Evolutionary conservation across 30 jellyfish, hydroid and myxozoan genomes (phyloP), one percentile per base, ranked within the genome.

Genomic region (Clytia hemisphaerica): DNA sequence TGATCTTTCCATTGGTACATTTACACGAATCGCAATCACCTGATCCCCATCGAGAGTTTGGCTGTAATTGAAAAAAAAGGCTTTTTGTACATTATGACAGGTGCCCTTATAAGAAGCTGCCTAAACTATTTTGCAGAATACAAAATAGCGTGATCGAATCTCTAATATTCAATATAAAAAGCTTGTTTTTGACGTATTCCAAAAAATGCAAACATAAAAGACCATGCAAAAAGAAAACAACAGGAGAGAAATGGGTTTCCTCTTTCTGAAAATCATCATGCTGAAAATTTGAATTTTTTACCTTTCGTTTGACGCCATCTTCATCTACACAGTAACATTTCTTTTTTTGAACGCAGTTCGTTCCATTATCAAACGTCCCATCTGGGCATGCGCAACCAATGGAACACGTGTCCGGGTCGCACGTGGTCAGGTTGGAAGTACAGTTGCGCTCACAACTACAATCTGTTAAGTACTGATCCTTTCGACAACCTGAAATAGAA

Each of bases 381-480:
- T 9, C 14, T 1, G 87, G 83, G 30, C 87, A 75, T 6, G 38
- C 87, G 33, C 87, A 75, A 9, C 87, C 83, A 6, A 38, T 29
- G 3, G 15, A 35, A 57, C 87, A 75, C 7, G 28, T 58, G 19
- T 63, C 26, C 0, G 61, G 21, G 24, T 30, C 63, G 44, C 83
- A 60, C 7, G 47, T 75, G 37, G 71, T 32, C n/a, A n/a, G n/a
- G n/a, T n/a, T n/a, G n/a, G n/a, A n/a, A n/a, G n/a, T n/a, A n/a
- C n/a, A n/a, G n/a, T n/a, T n/a, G n/a, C n/a, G n/a, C n/a, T n/a
- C n/a, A n/a, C n/a, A n/a, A n/a, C n/a, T n/a, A 44, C 87, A 75
- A 24, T 73, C 40, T 5, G 87, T 14, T 37, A 18, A 6, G 34
- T 55, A 28, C 29, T 53, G 70, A 58, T 53, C 79, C 22, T 24